These are phyloP conservation scores for Trissolcus brochymenae DNA, from an alignment of 2,888 invertebrate species.

Conservation along the genomic window DNA sequence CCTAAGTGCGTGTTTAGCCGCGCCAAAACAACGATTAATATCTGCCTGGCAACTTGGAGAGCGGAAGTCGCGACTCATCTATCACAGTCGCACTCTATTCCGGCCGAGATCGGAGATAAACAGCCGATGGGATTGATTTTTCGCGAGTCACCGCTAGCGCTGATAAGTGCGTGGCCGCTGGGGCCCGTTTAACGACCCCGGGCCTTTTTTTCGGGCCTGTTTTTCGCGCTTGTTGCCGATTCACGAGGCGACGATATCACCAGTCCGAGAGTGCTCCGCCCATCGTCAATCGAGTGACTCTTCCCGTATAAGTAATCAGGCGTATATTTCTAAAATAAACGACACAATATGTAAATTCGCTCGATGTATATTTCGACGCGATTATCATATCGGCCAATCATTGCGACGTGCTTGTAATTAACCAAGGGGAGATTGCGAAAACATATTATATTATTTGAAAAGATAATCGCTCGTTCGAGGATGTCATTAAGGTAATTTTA, in stretches of 20 bases:
- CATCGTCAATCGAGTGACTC: slow-evolving; percentile 38
- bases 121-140: slow-evolving; percentile 67
- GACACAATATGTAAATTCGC: slow-evolving; percentile 41
- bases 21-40: slow-evolving; percentile 69
- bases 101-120: slow-evolving; percentile 71
- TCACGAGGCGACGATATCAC: slow-evolving; percentile 45
- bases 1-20: slow-evolving; percentile 52
- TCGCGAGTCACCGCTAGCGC: slow-evolving; percentile 57
- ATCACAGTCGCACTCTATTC: slow-evolving; percentile 62
- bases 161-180: slow-evolving; percentile 21
- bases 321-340: slow-evolving; percentile 41
- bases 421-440: slow-evolving; percentile 18
- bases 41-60: slow-evolving; percentile 58
- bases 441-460: slow-evolving; percentile 14
- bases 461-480: slow-evolving; percentile 12
- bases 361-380: slow-evolving; percentile 22
- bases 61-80: slow-evolving; percentile 70
- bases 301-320: slow-evolving; percentile 42
- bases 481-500: slow-evolving; percentile 40
- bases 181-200: slow-evolving; percentile 29
- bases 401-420: slow-evolving; percentile 37
- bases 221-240: slow-evolving; percentile 49
- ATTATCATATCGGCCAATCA: slow-evolving; percentile 44
- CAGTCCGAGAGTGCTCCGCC: slow-evolving; percentile 25
- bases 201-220: slow-evolving; percentile 15